Percentiles rank a stretch among this genome's conserved stretches.
Evolutionary conservation across 2,888 invertebrate species (phyloP).

Genomic region (Tetranychus piercei): DNA sequence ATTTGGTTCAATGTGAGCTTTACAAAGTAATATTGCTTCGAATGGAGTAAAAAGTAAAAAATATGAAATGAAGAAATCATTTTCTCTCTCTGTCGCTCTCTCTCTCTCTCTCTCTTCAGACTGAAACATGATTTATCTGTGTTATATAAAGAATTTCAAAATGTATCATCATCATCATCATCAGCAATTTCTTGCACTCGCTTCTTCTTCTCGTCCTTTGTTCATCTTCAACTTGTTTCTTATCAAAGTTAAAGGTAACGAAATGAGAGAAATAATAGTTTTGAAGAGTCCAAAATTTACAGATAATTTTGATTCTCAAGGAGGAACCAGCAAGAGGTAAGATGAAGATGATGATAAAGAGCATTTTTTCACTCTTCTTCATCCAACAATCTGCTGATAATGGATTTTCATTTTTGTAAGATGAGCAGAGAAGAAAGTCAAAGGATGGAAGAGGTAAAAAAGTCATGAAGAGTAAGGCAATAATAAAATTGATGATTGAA

Average conservation of each 20-base stretch:
- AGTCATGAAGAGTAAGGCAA: background rate
- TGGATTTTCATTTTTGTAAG: background rate
- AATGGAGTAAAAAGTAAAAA: background rate
- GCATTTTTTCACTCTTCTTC: background rate
- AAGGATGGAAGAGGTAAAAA: background rate
- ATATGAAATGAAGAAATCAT: background rate
- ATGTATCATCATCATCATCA: background rate
- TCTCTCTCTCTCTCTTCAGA: background rate
- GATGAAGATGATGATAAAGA: background rate
- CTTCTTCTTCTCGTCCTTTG: background rate
- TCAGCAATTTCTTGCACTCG: background rate
- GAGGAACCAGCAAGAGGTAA: background rate
- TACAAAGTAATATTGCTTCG: background rate
- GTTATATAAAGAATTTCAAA: background rate
- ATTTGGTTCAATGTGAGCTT: background rate
- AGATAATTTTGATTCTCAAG: background rate
- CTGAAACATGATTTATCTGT: slow-evolving; percentile 1
- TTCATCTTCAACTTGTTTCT: background rate
- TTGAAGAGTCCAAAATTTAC: background rate
- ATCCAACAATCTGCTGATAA: background rate
- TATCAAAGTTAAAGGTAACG: background rate
- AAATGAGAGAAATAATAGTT: background rate
- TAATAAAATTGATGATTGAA: background rate
- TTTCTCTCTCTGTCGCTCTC: background rate
- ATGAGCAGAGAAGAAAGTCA: background rate